Base-by-base conservation (phyloP, 2,797 vertebrate genomes). In the Phalanger gymnotis region DNA sequence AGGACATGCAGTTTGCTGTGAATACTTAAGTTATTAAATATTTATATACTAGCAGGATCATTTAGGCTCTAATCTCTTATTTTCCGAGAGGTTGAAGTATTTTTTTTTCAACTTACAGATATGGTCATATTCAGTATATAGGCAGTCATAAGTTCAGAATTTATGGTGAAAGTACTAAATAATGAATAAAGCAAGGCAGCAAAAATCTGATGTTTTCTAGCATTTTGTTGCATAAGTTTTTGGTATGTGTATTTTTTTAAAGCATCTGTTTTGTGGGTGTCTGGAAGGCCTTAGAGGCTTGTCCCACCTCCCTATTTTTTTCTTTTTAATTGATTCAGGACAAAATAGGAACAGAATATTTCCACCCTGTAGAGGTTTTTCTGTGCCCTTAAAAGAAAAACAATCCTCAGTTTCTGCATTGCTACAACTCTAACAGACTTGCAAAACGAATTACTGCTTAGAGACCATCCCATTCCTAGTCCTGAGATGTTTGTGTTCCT, bases 241-340 rank as follows among this genome's bases (percentile, higher is more conserved):
- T 54, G 25, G 58, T 92, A 47, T 81, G 73, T 93, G 87, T 95
- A 90, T 94, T 95, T 92, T 54, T 66, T 90, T 6, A 34, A 96
- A 93, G 94, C 95, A 97, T 98, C 92, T 98, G 93, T 94, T 97
- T 96, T 97, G 97, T 97, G 94, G 95, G 96, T 96, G 94, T 96
- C 90, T 97, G 96, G 56, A 97, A 96, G 94, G 96, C 52, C 54
- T 97, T n/a, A 93, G 89, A 57, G 53, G 52, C 90, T 95, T 97
- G 94, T 95, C 54, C 96, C 93, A 97, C 51, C 91, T 95, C 66
- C 93, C 93, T 61, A 56, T 73, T 94, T 55, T 91, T 94, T 56
- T 66, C 1, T 73, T 56, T 51, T 92, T 92, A n/a, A 95, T 96
- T 95, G 53, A 95, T 97, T 40, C 54, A 95, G 93, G 56, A 97